Conservation (phyloP, 2,797 vertebrate genomes). For the Pseudomugil gertrudae region DNA sequence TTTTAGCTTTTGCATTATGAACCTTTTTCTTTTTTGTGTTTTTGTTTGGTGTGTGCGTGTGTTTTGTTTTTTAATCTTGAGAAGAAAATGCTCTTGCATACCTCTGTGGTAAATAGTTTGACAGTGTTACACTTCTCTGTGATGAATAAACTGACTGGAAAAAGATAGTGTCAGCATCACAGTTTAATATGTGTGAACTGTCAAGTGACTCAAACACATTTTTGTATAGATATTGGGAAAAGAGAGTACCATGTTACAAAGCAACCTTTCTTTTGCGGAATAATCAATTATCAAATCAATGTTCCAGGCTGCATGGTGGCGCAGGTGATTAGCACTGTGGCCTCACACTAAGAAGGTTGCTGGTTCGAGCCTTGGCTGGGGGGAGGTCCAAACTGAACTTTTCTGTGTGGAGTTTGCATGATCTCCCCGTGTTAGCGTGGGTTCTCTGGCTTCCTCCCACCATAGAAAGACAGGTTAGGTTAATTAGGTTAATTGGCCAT, state of each 20-base stretch:
- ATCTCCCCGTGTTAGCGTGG: too few species aligned
- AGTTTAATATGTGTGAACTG: not conserved
- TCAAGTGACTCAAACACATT: not conserved
- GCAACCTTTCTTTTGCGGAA: not conserved
- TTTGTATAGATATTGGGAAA: slow-evolving; percentile 3
- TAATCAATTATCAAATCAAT: not conserved
- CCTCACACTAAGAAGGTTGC: too few species aligned
- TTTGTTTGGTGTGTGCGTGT: not conserved
- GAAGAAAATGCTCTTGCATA: slow-evolving; percentile 8
- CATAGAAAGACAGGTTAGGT: too few species aligned
- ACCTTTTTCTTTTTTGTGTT: not conserved
- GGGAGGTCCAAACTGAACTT: slow-evolving; percentile 1
- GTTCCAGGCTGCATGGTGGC: slow-evolving; percentile 1
- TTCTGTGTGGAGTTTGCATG: slow-evolving; percentile 22
- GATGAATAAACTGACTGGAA: slow-evolving; percentile 34
- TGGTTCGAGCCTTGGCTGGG: too few species aligned
- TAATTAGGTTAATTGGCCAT: too few species aligned
- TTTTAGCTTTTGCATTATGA: slow-evolving; percentile 28
- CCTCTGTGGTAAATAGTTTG: slow-evolving; percentile 9
- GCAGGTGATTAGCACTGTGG: too few species aligned
- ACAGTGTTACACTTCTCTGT: not conserved
- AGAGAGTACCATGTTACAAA: slow-evolving; percentile 7
- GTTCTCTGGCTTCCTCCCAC: too few species aligned
- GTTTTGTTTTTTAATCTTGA: slow-evolving; percentile 25
- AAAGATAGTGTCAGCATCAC: not conserved